A percentile compares a stretch with the other conserved stretches of the same genome.
phyloP scores from a whole-genome alignment of 2,113 vertebrate species.

The Macroglossus sobrinus region DNA sequence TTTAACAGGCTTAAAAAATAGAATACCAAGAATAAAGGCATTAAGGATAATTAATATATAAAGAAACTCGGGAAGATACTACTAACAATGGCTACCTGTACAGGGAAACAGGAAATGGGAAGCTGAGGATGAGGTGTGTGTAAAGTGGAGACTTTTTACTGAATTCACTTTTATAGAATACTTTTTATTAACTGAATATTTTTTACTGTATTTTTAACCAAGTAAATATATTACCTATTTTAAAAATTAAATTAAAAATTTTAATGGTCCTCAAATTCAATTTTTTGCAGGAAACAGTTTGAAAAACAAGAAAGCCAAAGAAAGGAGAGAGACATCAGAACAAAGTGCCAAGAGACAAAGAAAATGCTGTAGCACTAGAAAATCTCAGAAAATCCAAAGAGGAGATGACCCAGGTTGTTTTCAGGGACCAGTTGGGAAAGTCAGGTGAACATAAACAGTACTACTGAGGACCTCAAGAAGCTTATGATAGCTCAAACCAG shows the following conservation, averaged over 20 bases:
- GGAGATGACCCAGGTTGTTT: not conserved
- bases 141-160: not conserved
- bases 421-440: not conserved
- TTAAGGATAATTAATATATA: not conserved
- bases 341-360: not conserved
- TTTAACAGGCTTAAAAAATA: not conserved
- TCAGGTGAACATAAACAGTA: not conserved
- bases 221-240: not conserved
- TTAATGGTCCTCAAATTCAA: not conserved
- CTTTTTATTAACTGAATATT: too few relatives aligned
- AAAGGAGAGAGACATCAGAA: not conserved
- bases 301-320: not conserved
- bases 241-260: not conserved
- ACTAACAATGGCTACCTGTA: not conserved
- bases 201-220: conserved; percentile 8
- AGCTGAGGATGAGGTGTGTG: not conserved
- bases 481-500: not conserved
- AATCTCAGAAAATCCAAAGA: not conserved
- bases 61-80: not conserved
- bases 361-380: not conserved
- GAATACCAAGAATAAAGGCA: conserved; percentile 19
- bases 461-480: not conserved
- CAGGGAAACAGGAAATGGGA: not conserved
- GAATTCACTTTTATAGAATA: too few relatives aligned
- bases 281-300: not conserved